A percentile compares a stretch with the other conserved stretches of the same genome.
These are phyloP conservation scores for Fulmarus glacialis DNA, from an alignment of 2,113 vertebrate species.

Conservation along the genomic window DNA sequence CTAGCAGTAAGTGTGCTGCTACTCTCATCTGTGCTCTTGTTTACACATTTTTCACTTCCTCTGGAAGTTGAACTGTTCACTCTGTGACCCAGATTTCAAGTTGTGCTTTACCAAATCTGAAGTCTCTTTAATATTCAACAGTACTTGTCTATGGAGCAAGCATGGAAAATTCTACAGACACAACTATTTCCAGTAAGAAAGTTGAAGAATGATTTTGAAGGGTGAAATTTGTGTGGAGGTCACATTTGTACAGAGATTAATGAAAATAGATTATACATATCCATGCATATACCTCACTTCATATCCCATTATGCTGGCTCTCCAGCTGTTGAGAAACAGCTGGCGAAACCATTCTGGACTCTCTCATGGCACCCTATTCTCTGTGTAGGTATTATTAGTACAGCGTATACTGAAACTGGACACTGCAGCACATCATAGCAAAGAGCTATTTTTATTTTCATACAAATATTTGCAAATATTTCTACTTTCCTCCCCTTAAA, in stretches of 20 bases:
- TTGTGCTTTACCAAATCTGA: not conserved
- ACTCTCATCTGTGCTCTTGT: not conserved
- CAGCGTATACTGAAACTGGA: accelerated
- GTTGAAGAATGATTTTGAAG: not conserved
- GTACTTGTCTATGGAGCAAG: not conserved
- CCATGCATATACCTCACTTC: not conserved
- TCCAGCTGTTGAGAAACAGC: not conserved
- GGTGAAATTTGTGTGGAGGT: not conserved
- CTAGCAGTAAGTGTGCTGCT: not conserved
- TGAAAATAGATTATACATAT: not conserved
- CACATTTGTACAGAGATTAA: not conserved
- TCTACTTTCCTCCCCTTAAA: not conserved
- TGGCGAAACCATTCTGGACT: not conserved
- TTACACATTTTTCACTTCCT: not conserved
- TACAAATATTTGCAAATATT: not conserved
- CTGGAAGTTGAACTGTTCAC: not conserved
- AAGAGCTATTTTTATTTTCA: not conserved
- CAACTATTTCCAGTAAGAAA: not conserved
- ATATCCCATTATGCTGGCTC: not conserved
- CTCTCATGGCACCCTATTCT: not conserved
- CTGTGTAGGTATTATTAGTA: not conserved
- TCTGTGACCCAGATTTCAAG: not conserved
- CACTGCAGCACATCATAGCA: not conserved
- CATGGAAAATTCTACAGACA: not conserved
- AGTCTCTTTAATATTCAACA: not conserved